Conservation (phyloP, 2,888 invertebrate genomes). For the Muscina levida region DNA sequence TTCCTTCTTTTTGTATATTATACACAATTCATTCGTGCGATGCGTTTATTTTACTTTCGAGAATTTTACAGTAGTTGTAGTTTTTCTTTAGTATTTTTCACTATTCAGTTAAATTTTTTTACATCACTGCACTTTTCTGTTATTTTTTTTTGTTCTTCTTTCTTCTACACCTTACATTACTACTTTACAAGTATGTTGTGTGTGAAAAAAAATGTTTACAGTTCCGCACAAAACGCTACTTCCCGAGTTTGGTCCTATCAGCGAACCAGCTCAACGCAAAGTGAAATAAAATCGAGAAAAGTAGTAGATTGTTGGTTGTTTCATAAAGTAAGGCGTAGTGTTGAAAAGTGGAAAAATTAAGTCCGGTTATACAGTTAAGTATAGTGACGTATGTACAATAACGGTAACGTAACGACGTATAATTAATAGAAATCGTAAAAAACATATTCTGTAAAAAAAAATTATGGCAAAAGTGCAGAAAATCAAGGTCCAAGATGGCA, state of each 20-base stretch:
- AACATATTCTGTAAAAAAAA: too few species aligned
- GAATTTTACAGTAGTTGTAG: conserved; percentile 19
- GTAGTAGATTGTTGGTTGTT: neutral
- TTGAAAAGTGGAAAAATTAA: too few species aligned
- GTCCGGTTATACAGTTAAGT: too few species aligned
- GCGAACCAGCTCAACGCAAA: conserved; percentile 60
- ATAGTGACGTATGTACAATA: too few species aligned
- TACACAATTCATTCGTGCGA: conserved; percentile 2
- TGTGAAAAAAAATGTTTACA: conserved; percentile 3
- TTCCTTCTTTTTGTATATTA: conserved; percentile 17
- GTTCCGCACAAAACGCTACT: conserved; percentile 1
- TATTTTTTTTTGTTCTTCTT: conserved; percentile 32
- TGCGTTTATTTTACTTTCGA: neutral
- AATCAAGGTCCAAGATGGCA: too few species aligned
- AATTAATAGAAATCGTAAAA: too few species aligned
- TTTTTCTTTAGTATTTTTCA: conserved; percentile 18
- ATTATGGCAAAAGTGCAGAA: too few species aligned
- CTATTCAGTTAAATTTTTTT: conserved; percentile 23
- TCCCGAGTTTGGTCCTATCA: conserved; percentile 52
- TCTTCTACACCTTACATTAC: conserved; percentile 47
- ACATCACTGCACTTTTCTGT: neutral
- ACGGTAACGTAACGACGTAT: too few species aligned
- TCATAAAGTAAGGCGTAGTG: too few species aligned
- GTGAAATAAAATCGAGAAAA: conserved; percentile 35
- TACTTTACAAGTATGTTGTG: conserved; percentile 30